Evolutionary conservation across 2,797 vertebrate species (phyloP), one percentile per base, ranked within the genome.

Genomic region (Anguilla anguilla): DNA sequence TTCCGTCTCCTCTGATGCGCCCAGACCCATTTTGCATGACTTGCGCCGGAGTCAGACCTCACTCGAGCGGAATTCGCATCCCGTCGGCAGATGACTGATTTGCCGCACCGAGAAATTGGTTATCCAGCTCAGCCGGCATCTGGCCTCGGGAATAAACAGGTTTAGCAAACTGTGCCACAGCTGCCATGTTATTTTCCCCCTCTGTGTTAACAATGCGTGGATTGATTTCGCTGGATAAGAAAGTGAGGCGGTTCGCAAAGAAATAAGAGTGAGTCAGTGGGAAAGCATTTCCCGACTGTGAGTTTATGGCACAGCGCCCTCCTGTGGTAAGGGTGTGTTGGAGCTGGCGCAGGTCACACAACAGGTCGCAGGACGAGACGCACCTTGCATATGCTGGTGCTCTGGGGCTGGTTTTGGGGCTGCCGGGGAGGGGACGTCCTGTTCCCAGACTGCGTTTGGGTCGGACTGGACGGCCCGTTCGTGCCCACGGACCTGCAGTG

Each of bases 401-500:
- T 92, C 28, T 95, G 96, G 0, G 95, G 94, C 91, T 96, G 94
- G 79, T 90, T 90, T 67, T 90, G 91, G 31, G 94, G 94, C 3
- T 95, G 95, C 84, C 95, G 95, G 49, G 95, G 91, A 0, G 94
- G 92, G 83, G 94, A 95, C 0, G 90, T 7, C 5, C 92, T 89
- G 87, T 90, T 95, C 87, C 90, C 84, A 0, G 92, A 92, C 19
- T 94, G 93, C 11, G 94, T 92, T 46, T 94, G 95, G 91, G 92
- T 89, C 87, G 95, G 92, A 55, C 94, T 85, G 83, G 95, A 90
- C 0, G 96, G 89, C 89, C 96, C 93, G 31, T 96, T 92, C 86
- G 97, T 94, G 57, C 90, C 94, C 86, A 98, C 97, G 46, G 97
- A 97, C 94, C 98, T 99, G 95, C 51, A 95, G 91, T 2, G 89